A percentile compares a stretch with the other conserved stretches of the same genome.
These are phyloP conservation scores for Bombus superbus DNA, from an alignment of 1,140 invertebrate genomes.

Conservation along the genomic window DNA sequence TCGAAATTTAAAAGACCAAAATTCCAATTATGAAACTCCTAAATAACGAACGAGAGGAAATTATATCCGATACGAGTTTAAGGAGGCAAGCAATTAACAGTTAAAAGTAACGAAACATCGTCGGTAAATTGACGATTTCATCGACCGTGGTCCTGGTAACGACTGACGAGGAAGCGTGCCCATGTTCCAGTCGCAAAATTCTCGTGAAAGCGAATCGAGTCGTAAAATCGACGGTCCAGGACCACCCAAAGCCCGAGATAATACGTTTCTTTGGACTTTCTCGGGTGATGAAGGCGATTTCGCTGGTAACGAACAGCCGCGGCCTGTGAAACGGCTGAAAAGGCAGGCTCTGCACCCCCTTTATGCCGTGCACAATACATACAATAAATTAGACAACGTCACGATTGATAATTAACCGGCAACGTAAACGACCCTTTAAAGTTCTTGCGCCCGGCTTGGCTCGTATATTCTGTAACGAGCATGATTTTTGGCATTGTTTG, in stretches of 20 bases:
- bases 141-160: constrained; percentile 24
- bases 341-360: not conserved
- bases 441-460: not conserved
- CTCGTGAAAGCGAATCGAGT: constrained; percentile 56
- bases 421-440: constrained; percentile 14
- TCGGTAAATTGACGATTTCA: constrained; percentile 23
- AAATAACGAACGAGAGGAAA: not conserved
- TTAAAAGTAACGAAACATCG: not conserved
- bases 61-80: too few species aligned
- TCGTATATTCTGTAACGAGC: not conserved
- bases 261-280: constrained; percentile 69
- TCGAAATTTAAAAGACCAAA: too few species aligned
- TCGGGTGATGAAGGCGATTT: constrained; percentile 71
- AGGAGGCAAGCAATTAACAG: not conserved
- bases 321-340: constrained; percentile 32
- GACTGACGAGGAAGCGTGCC: not conserved
- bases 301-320: constrained; percentile 61
- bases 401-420: constrained; percentile 31
- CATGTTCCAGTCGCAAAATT: not conserved
- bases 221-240: constrained; percentile 68
- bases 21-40: too few species aligned
- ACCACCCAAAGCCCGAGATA: constrained; percentile 69
- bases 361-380: constrained; percentile 10
- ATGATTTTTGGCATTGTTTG: not conserved
- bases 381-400: constrained; percentile 33